phyloP scores from a whole-genome alignment of 2,888 invertebrate genomes.

The Lycaena phlaeas region DNA sequence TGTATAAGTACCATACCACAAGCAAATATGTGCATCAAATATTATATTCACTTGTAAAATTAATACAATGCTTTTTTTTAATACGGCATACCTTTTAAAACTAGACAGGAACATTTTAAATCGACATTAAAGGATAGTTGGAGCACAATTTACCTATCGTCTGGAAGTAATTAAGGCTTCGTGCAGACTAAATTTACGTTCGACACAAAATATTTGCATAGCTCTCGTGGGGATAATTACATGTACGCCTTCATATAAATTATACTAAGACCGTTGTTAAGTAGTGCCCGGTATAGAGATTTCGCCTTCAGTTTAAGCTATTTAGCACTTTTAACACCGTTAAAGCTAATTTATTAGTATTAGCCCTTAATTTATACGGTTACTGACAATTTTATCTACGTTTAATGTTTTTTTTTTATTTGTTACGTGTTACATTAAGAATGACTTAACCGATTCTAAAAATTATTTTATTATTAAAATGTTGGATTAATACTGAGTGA shows the following conservation, averaged over 20 bases:
- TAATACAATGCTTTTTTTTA: too few species aligned
- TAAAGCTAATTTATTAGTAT: neutral
- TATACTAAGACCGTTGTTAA: constrained; percentile 9
- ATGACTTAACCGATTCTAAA: too few species aligned
- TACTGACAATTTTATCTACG: neutral
- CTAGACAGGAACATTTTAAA: too few species aligned
- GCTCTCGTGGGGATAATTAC: constrained; percentile 31
- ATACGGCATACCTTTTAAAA: too few species aligned
- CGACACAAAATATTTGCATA: constrained; percentile 30
- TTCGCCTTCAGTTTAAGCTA: neutral
- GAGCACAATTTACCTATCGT: constrained; percentile 28
- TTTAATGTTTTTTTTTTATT: too few species aligned
- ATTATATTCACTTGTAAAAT: too few species aligned
- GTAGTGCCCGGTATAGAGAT: neutral
- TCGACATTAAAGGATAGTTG: neutral
- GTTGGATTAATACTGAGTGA: too few species aligned
- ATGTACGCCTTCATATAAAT: constrained; percentile 17
- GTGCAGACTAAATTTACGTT: constrained; percentile 31
- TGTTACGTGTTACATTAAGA: too few species aligned
- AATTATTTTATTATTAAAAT: too few species aligned
- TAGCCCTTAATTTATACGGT: neutral
- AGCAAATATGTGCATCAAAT: too few species aligned
- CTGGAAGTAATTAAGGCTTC: constrained; percentile 29
- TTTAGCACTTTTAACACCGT: neutral
- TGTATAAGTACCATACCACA: too few species aligned